phyloP scores from a whole-genome alignment of 2,113 vertebrate species.

The Mesocricetus auratus region DNA sequence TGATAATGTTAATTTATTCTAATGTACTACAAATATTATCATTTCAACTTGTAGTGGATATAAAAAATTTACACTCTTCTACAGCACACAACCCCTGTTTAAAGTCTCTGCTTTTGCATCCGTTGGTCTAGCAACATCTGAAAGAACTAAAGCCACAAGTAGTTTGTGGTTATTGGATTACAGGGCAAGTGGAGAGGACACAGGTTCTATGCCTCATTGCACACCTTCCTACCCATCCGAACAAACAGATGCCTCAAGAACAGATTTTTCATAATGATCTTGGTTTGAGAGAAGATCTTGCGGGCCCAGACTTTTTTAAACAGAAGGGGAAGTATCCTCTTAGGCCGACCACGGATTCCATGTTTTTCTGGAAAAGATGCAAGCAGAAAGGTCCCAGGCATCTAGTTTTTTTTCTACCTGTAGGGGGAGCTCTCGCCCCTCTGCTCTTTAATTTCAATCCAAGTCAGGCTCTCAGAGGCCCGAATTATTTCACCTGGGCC shows the following conservation, averaged over 20 bases:
- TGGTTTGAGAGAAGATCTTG: neutral
- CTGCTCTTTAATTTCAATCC: constrained; percentile 6
- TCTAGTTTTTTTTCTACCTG: constrained; percentile 58
- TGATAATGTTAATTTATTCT: neutral
- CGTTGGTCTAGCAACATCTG: neutral
- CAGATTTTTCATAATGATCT: neutral
- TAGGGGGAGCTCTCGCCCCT: constrained; percentile 82
- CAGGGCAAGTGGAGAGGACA: neutral
- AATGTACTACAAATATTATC: neutral
- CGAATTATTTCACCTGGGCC: constrained; percentile 80
- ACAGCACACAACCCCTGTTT: neutral
- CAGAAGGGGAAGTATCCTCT: neutral
- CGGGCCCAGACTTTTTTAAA: neutral
- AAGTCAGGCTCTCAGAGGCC: constrained; percentile 40
- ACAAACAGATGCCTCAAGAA: neutral
- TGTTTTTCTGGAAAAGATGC: neutral
- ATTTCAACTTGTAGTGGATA: neutral
- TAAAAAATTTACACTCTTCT: constrained; percentile 4
- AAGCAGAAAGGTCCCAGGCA: neutral
- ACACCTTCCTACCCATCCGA: neutral
- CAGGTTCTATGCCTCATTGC: neutral
- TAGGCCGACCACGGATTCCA: neutral
- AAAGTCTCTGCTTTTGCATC: neutral
- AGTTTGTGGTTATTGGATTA: neutral
- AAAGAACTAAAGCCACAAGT: neutral